These are phyloP conservation scores for Rhabdornis inornatus DNA, from an alignment of 2,113 vertebrate genomes.

Conservation along the genomic window DNA sequence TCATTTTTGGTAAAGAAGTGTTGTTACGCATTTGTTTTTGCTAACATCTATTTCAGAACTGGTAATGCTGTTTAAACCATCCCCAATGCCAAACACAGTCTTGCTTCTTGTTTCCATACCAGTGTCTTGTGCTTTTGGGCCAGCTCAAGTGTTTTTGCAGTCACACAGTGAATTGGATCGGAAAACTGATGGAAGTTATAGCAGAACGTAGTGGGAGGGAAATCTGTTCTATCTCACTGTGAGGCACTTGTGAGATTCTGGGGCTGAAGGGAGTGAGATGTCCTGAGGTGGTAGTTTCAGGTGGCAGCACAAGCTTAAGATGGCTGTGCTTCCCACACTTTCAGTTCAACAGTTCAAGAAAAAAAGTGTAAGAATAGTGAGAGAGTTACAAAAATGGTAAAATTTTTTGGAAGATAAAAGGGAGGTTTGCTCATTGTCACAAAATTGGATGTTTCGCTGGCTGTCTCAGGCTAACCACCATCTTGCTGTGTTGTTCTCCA, in stretches of 20 bases:
- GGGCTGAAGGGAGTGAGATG: neutral
- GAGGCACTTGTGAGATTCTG: neutral
- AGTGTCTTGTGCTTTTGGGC: neutral
- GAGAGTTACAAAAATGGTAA: neutral
- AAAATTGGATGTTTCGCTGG: neutral
- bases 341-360: neutral
- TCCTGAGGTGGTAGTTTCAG: neutral
- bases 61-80: neutral
- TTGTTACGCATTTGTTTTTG: neutral
- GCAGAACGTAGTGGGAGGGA: neutral
- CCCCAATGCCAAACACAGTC: neutral
- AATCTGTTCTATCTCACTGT: neutral
- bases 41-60: neutral
- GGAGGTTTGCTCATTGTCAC: neutral
- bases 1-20: neutral
- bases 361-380: neutral
- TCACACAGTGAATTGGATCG: neutral
- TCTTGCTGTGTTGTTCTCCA: neutral
- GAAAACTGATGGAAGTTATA: neutral
- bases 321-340: neutral
- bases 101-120: neutral
- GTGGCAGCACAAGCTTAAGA: neutral
- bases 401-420: neutral
- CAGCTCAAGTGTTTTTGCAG: neutral
- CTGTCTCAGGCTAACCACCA: neutral